Base-by-base conservation (phyloP, 2,797 vertebrate genomes). In the Astyanax mexicanus region DNA sequence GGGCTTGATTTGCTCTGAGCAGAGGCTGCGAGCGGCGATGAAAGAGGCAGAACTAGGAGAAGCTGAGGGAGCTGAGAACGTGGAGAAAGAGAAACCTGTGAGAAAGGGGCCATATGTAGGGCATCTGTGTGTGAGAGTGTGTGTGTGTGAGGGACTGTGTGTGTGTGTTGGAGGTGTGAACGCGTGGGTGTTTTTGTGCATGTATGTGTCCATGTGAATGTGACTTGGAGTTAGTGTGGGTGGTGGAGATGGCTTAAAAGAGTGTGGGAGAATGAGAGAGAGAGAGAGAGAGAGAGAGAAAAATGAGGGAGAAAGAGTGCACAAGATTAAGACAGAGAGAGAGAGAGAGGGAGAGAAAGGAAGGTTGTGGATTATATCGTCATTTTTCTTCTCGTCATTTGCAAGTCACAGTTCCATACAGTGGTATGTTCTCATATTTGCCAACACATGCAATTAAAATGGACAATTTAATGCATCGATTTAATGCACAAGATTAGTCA, bases 1-100 rank as follows among this genome's bases (percentile, higher is more conserved):
- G 57, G 74, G 44, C 66, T 67, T 21, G 66, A 69, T 58, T 68
- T 60, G 60, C 21, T 68, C 11, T 19, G 29, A 60, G 15, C 13
- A 6, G 54, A 1, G 15, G 17, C 17, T 42, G 15, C 6, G 40
- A 65, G 38, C 64, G 38, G 61, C 60, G 60, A 40, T 45, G 42
- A 47, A 27, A 66, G 62, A 29, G 7, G 38, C 13, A 44, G 61
- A 23, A 15, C 6, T 25, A n/a, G 4, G 17, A 37, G 38, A 9
- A 44, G 21, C 21, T 0, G 38, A 64, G 23, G 42, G 15, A 27
- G 13, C 3, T 4, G 6, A 47, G 17, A 61, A 32, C 1, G 11
- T 9, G 38, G 9, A 19, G 3, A 44, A 27, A 6, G 12, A 3
- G 3, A 42, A 35, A 15, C 21, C 38, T 44, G 23, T 11, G 42